These are phyloP conservation scores for Lordiphosa stackelbergi DNA, from an alignment of 1,140 invertebrate genomes.

Conservation along the genomic window DNA sequence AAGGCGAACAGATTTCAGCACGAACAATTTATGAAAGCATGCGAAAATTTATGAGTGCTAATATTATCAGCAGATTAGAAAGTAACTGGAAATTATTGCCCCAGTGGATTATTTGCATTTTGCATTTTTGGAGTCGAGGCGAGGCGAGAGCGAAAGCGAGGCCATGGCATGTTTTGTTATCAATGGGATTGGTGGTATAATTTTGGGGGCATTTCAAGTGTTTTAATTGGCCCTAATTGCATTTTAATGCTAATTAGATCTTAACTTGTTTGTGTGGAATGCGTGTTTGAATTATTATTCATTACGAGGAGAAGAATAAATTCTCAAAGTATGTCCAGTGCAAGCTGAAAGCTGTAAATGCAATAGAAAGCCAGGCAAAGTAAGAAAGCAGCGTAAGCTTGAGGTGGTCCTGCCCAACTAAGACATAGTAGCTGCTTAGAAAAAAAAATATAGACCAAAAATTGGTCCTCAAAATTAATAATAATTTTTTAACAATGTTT, in stretches of 20 bases:
- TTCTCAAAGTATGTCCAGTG: too few species aligned
- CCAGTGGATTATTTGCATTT: conserved; percentile 17
- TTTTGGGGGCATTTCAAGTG: conserved; percentile 30
- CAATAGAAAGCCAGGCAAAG: too few species aligned
- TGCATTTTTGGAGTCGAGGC: conserved; percentile 24
- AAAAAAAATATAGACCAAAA: too few species aligned
- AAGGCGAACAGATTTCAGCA: conserved; percentile 38
- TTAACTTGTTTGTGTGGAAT: conserved; percentile 16
- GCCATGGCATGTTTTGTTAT: conserved; percentile 47
- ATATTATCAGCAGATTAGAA: conserved; percentile 61
- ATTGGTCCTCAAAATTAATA: too few species aligned
- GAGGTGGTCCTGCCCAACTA: too few species aligned
- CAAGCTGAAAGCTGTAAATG: too few species aligned
- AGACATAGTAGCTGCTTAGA: too few species aligned
- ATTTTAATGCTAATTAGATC: conserved; percentile 45
- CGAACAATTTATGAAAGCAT: conserved; percentile 53
- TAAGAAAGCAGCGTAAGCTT: too few species aligned
- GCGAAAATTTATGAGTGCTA: conserved; percentile 54
- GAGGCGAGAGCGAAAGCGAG: conserved; percentile 12
- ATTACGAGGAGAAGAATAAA: neutral
- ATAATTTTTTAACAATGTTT: too few species aligned
- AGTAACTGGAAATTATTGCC: conserved; percentile 55
- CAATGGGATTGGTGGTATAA: conserved; percentile 23
- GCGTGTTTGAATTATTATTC: conserved; percentile 20
- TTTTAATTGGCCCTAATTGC: conserved; percentile 50